These are phyloP conservation scores for Formica selysi DNA, from an alignment of 1,140 invertebrate genomes.

Conservation along the genomic window DNA sequence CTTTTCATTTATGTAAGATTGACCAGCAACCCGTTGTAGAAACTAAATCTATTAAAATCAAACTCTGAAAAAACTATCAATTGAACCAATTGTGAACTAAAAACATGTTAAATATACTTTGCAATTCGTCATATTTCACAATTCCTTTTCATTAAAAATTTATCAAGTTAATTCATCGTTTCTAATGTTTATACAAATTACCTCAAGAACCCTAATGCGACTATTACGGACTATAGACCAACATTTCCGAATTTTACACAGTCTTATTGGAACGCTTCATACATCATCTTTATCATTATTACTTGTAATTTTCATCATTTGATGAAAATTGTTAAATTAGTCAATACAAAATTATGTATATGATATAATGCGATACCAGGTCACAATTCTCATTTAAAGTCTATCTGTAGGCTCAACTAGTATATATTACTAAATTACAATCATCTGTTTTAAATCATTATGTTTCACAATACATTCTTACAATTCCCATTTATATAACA, in stretches of 20 bases:
- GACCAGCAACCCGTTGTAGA: constrained; percentile 66
- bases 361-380: constrained; percentile 34
- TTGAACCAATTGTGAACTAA: constrained; percentile 1
- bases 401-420: constrained; percentile 61
- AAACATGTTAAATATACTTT: constrained; percentile 3
- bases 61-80: constrained; percentile 48
- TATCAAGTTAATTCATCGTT: background rate
- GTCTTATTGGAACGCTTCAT: constrained; percentile 69
- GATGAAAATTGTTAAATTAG: constrained; percentile 55
- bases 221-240: constrained; percentile 48
- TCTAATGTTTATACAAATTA: constrained; percentile 53
- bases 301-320: constrained; percentile 51
- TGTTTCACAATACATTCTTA: constrained; percentile 5
- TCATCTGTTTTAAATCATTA: constrained; percentile 44
- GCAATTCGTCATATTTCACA: background rate
- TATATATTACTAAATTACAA: constrained; percentile 41
- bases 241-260: constrained; percentile 64
- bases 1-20: constrained; percentile 59
- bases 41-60: constrained; percentile 61
- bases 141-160: constrained; percentile 34
- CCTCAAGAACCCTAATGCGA: constrained; percentile 22
- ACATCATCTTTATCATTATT: constrained; percentile 54
- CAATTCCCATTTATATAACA: background rate
- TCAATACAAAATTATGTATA: constrained; percentile 57
- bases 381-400: constrained; percentile 56